Conservation (phyloP, 2,797 vertebrate genomes). For the Crenuchus spilurus region DNA sequence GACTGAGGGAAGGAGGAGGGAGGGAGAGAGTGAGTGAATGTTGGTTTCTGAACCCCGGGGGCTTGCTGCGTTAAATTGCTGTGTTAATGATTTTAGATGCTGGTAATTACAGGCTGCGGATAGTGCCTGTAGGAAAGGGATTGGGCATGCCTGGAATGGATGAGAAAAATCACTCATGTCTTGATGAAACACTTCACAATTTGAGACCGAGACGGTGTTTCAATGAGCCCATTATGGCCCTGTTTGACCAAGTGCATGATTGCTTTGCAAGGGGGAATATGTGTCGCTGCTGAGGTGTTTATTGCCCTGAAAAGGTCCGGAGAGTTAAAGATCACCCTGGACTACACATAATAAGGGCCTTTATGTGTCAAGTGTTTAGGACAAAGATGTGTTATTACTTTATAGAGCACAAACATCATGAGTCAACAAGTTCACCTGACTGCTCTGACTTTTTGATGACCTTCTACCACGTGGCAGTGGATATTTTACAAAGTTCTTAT, state of each 20-base stretch:
- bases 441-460: not conserved
- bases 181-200: not conserved
- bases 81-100: conserved; percentile 51
- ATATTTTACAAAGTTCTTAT: not conserved
- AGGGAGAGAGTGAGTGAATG: not conserved
- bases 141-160: conserved; percentile 2
- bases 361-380: not conserved
- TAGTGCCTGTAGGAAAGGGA: not conserved
- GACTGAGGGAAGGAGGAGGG: not conserved
- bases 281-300: conserved; percentile 11
- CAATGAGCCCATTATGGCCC: not conserved
- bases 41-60: conserved; percentile 32
- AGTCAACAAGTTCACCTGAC: not conserved
- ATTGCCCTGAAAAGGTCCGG: not conserved
- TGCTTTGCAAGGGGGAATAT: not conserved
- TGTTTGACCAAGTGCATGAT: not conserved
- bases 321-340: not conserved
- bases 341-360: not conserved
- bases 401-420: not conserved
- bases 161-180: not conserved
- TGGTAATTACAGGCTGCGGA: conserved; percentile 33
- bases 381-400: not conserved
- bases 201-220: not conserved
- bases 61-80: conserved; percentile 28
- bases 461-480: not conserved